Percentiles rank a stretch among this genome's conserved stretches.
These are phyloP conservation scores for Myopa testacea DNA, from an alignment of 2,888 invertebrate genomes.

Conservation along the genomic window DNA sequence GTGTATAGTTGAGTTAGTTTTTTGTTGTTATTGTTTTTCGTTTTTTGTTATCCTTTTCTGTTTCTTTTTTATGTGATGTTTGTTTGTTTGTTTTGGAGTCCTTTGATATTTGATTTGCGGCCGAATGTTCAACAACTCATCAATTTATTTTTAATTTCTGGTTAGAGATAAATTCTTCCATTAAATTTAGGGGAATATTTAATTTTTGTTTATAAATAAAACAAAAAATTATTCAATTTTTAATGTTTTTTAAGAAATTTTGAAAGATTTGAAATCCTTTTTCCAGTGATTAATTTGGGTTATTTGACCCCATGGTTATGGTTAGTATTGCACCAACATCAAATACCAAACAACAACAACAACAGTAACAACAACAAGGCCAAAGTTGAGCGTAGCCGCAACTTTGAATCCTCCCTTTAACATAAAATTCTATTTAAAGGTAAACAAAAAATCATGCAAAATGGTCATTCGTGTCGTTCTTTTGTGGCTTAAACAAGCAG, in stretches of 20 bases:
- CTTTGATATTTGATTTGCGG: slow-evolving; percentile 16
- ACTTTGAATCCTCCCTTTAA: not conserved
- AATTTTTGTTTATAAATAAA: too few species aligned
- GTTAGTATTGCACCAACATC: not conserved
- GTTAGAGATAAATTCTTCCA: not conserved
- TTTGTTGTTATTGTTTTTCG: not conserved
- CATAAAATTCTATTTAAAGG: not conserved
- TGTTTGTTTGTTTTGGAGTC: not conserved
- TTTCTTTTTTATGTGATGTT: not conserved
- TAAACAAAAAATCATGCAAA: slow-evolving; percentile 31
- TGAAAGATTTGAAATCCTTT: not conserved
- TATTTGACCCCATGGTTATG: too few species aligned
- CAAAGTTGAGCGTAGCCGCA: not conserved
- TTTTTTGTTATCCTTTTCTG: not conserved
- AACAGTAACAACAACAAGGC: too few species aligned
- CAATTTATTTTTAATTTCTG: not conserved
- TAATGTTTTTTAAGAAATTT: not conserved
- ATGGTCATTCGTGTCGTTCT: slow-evolving; percentile 5
- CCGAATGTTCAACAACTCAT: not conserved
- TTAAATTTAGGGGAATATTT: too few species aligned
- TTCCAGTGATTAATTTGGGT: too few species aligned
- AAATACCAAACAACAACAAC: not conserved
- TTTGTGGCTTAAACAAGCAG: not conserved
- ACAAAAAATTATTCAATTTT: not conserved
- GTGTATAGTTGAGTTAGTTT: too few species aligned